phyloP scores from a whole-genome alignment of 2,113 vertebrate genomes.

The Hippoglossus stenolepis region DNA sequence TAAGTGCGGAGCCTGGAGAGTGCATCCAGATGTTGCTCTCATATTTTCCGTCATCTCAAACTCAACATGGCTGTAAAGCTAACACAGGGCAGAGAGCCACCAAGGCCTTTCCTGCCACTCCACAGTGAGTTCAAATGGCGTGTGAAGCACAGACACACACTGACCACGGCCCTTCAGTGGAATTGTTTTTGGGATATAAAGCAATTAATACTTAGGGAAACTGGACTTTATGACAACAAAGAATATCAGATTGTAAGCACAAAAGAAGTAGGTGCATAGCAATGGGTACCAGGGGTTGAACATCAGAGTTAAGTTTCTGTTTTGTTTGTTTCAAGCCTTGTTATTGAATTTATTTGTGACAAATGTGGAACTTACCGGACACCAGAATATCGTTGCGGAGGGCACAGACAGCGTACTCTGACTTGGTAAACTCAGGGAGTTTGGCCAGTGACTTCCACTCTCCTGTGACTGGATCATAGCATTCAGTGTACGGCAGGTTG shows the following conservation, averaged over 20 bases:
- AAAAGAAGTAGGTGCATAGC: too few species aligned
- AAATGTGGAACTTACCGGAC: conserved; percentile 87
- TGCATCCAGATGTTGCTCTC: conserved; percentile 74
- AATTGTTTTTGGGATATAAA: neutral
- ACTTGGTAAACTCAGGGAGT: conserved; percentile 98
- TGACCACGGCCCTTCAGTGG: neutral
- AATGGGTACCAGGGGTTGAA: neutral
- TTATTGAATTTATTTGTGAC: neutral
- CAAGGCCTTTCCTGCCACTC: conserved; percentile 40
- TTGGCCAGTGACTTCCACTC: conserved; percentile 98
- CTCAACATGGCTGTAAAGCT: conserved; percentile 58
- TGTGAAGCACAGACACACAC: neutral
- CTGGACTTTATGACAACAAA: neutral
- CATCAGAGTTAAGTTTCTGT: neutral
- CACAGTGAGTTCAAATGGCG: conserved; percentile 17
- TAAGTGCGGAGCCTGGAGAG: conserved; percentile 48
- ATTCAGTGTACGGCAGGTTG: conserved; percentile 97
- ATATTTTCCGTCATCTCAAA: conserved; percentile 72
- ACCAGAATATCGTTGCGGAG: conserved; percentile 98
- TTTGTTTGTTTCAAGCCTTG: neutral
- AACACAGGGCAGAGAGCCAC: conserved; percentile 55
- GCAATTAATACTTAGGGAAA: too few species aligned
- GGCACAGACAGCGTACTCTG: conserved; percentile 96
- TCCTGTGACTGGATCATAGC: conserved; percentile 96
- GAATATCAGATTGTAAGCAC: neutral